A percentile compares a stretch with the other conserved stretches of the same genome.
Evolutionary conservation across 2,888 invertebrate genomes (phyloP).

Genomic region (Doris montereyensis): DNA sequence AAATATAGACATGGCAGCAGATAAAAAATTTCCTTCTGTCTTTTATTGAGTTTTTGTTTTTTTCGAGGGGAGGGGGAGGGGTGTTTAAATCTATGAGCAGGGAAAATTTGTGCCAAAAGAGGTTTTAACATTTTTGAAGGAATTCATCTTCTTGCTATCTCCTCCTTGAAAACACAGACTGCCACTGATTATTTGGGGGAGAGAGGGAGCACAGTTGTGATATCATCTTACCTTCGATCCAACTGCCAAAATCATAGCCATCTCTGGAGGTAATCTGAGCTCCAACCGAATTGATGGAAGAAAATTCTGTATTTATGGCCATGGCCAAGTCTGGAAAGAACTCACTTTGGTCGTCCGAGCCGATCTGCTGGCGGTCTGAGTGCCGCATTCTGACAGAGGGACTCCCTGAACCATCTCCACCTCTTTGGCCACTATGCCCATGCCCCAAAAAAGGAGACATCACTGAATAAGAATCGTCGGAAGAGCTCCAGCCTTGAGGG

Average conservation of each 20-base stretch:
- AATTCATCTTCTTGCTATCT: too few relatives aligned
- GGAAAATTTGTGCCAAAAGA: too few relatives aligned
- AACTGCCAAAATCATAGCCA: constrained; percentile 56
- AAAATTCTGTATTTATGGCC: constrained; percentile 67
- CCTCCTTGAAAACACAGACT: too few relatives aligned
- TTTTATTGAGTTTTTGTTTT: too few relatives aligned
- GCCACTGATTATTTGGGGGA: too few relatives aligned
- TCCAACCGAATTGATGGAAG: constrained; percentile 35
- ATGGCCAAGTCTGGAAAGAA: constrained; percentile 61
- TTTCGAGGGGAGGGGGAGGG: too few relatives aligned
- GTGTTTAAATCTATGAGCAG: too few relatives aligned
- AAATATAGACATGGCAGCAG: too few relatives aligned
- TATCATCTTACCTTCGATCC: constrained; percentile 53
- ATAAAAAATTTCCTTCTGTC: too few relatives aligned
- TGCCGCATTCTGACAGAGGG: constrained; percentile 31
- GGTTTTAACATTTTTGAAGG: too few relatives aligned
- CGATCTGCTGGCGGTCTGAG: not conserved
- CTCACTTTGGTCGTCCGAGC: constrained; percentile 28
- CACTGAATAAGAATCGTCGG: constrained; percentile 36
- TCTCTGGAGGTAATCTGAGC: not conserved
- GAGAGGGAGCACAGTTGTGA: too few relatives aligned
- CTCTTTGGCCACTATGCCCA: not conserved
- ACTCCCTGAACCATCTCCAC: constrained; percentile 36
- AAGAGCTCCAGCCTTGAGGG: constrained; percentile 43
- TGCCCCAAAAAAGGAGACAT: constrained; percentile 15